Conservation (phyloP, 2,888 invertebrate species). For the Scaptomyza parva region DNA sequence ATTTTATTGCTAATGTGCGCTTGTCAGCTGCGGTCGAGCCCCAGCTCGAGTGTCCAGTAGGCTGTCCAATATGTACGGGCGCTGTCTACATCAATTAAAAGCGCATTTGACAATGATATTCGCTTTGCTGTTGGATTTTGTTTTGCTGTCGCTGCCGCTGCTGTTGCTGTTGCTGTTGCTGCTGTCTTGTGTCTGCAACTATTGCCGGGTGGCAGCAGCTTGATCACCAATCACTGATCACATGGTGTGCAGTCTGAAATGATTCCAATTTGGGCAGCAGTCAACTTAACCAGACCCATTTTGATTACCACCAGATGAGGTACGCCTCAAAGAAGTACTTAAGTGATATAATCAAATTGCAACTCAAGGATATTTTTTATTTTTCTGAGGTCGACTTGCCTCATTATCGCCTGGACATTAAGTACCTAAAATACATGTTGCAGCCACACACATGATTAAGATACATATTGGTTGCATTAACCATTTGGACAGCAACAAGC, state of each 20-base stretch:
- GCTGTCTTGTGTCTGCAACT: slow-evolving; percentile 10
- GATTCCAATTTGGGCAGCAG: slow-evolving; percentile 48
- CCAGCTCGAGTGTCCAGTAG: slow-evolving; percentile 67
- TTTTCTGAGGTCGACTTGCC: neutral
- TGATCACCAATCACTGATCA: slow-evolving; percentile 32
- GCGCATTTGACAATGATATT: slow-evolving; percentile 81
- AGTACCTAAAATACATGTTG: slow-evolving; percentile 17
- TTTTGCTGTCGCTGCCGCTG: neutral
- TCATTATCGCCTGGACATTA: slow-evolving; percentile 13
- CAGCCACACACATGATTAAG: slow-evolving; percentile 49
- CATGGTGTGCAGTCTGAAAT: slow-evolving; percentile 37
- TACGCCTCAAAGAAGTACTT: neutral
- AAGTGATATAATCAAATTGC: too few relatives aligned
- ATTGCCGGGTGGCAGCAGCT: slow-evolving; percentile 45
- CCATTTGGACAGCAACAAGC: slow-evolving; percentile 57
- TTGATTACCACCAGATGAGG: slow-evolving; percentile 33
- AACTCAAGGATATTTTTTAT: neutral
- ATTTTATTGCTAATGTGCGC: slow-evolving; percentile 81
- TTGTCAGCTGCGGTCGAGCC: slow-evolving; percentile 64
- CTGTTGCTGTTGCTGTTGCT: neutral
- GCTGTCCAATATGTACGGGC: slow-evolving; percentile 74
- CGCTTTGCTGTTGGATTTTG: slow-evolving; percentile 34
- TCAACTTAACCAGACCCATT: slow-evolving; percentile 18
- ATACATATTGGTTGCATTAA: slow-evolving; percentile 56
- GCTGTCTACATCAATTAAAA: slow-evolving; percentile 81